Evolutionary conservation across 2,888 invertebrate genomes (phyloP), one percentile per base, ranked within the genome.

Genomic region (Bellardia bayeri): DNA sequence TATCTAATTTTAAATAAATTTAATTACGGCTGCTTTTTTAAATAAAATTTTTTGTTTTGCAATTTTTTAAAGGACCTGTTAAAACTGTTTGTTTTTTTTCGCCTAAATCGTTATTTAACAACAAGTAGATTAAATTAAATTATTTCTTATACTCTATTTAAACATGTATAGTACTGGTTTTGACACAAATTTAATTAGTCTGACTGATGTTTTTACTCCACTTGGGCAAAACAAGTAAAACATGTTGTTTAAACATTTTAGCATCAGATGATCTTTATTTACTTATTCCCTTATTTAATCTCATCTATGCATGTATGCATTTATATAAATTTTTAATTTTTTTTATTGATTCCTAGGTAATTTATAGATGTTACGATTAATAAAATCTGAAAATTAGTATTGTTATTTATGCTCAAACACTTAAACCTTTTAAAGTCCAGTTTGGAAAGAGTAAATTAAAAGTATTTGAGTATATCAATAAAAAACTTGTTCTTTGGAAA

Each of bases 231-330:
- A 76, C 82, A 14, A 58, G 82, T 74, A 54, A 82, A 66, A 82
- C 82, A 76, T 76, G 82, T 76, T 69, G 69, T 14, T 69, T 37
- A 42, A 63, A 82, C 56, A 68, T 75, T 66, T 61, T 76, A 37
- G 33, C 56, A 72, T 30, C 6, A 64, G 64, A 51, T 56, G 30
- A 68, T 30, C 45, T n/a, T 16, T n/a, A 37, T 51, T 23, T 16
- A 33, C n/a, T 9, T 40, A 7, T 33, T 14, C 7, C 37, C 37
- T 37, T 37, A 37, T 37, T 37, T 37, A 37, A 3, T 6, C 37
- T 6, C 37, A 5, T 37, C 4, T 37, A 6, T 64, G 51, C 23
- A 23, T 23, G 23, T 23, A 23, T 23, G 23, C 1, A 23, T 23
- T 23, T 13, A 63, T 13, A 64, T 7, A 63, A 37, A 45, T 75